Base-by-base conservation (phyloP, 2,888 invertebrate genomes). In the Mesorhabditis belari region DNA sequence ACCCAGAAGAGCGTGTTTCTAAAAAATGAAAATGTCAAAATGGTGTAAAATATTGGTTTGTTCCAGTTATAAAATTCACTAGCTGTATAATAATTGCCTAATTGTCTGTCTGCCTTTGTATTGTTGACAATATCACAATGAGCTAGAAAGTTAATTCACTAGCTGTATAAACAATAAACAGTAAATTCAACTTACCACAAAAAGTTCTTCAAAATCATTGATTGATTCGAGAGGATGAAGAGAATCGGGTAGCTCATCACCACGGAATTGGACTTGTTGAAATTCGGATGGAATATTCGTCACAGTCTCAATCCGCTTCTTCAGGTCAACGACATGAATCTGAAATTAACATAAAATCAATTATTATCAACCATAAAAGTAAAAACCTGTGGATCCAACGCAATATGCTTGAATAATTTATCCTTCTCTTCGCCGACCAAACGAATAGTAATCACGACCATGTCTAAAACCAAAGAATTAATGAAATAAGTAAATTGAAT, bases 31-130 rank as follows among this genome's bases (percentile, higher is more conserved):
- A 57, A 58, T 61, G 58, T 61, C 61, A 61, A 61, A 61, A 61
- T 61, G 58, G 61, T 59, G 58, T 35, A 61, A 58, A 62, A 60
- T 62, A 62, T 62, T 62, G 58, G 62, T 62, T 59, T 62, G 58
- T 62, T 54, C 26, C 55, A 3, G 26, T 54, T 54, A 35, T 35
- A 1, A n/a, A 35, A 35, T 35, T 17, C 44, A 35, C 44, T 27
- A 29, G 3, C 56, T 3, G 29, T 49, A 5, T 27, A 35, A 25
- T 49, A 58, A 21, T 58, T 28, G 9, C 2, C 44, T 2, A n/a
- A 35, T 35, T 52, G 2, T 2, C n/a, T 35, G 44, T 17, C 1
- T 35, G 44, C n/a, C 44, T 35, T 35, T 35, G 44, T 17, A 17
- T 9, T 35, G 44, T 35, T 35, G n/a, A n/a, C 44, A 9, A 35